A percentile compares a stretch with the other conserved stretches of the same genome.
phyloP scores from a whole-genome alignment of 2,113 vertebrate genomes.

The Talpa occidentalis region DNA sequence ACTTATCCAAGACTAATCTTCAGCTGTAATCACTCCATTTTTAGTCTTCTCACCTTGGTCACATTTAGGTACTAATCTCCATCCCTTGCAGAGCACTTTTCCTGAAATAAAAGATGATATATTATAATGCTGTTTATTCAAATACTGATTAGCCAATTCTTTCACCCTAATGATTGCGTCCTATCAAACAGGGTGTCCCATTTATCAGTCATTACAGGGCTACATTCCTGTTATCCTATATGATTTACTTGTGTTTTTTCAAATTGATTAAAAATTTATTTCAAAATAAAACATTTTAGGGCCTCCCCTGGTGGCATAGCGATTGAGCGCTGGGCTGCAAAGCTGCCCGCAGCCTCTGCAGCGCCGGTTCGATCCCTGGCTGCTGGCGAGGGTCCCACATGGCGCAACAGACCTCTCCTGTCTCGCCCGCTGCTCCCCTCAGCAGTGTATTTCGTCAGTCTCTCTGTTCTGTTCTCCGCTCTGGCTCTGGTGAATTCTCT shows the following conservation, averaged over 20 bases:
- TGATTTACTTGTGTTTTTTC: slow-evolving; percentile 22
- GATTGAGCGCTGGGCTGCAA: too few species aligned
- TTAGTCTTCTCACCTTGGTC: not conserved
- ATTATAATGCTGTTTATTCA: not conserved
- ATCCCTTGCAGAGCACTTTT: not conserved
- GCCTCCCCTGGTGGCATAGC: too few species aligned
- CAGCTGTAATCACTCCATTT: not conserved
- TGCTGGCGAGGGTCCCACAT: too few species aligned
- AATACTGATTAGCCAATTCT: not conserved
- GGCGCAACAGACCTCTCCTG: too few species aligned
- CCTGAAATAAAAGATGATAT: not conserved
- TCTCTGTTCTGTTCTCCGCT: too few species aligned
- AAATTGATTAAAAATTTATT: slow-evolving; percentile 10
- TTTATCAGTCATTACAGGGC: not conserved
- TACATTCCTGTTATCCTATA: not conserved
- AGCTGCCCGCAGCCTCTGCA: too few species aligned
- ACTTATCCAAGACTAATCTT: not conserved
- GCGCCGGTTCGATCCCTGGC: too few species aligned
- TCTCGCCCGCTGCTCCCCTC: too few species aligned
- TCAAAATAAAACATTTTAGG: slow-evolving; percentile 16
- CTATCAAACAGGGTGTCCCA: not conserved
- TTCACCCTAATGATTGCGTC: not conserved
- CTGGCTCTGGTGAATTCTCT: too few species aligned
- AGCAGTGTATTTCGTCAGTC: too few species aligned
- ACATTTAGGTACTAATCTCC: not conserved